A percentile compares a stretch with the other conserved stretches of the same genome.
phyloP scores from a whole-genome alignment of 1,140 invertebrate species.

The Pantala flavescens region DNA sequence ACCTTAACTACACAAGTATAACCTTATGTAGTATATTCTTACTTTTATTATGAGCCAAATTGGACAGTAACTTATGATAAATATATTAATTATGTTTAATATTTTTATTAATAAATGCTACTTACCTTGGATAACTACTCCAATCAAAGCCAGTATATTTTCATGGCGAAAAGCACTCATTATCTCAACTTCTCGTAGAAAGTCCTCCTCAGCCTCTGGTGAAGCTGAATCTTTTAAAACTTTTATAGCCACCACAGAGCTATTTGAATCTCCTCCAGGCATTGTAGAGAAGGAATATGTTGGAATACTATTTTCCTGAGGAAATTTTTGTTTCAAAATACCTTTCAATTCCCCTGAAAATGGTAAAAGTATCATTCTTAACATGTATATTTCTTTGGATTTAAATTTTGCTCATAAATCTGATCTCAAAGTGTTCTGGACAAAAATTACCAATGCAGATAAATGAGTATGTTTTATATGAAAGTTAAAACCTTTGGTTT shows the following conservation, averaged over 20 bases:
- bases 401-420: too few relatives aligned
- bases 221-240: conserved; percentile 70
- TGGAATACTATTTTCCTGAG: neutral
- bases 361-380: conserved; percentile 11
- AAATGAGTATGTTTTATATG: too few relatives aligned
- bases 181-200: conserved; percentile 78
- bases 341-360: conserved; percentile 22
- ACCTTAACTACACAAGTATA: too few relatives aligned
- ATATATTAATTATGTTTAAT: too few relatives aligned
- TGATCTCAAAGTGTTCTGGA: too few relatives aligned
- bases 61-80: too few relatives aligned
- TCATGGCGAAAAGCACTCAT: conserved; percentile 80
- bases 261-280: conserved; percentile 40
- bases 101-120: too few relatives aligned
- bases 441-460: too few relatives aligned
- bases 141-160: conserved; percentile 76
- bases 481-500: too few relatives aligned
- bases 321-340: conserved; percentile 7
- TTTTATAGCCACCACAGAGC: conserved; percentile 63
- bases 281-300: neutral
- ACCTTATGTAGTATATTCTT: too few relatives aligned
- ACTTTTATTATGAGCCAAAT: too few relatives aligned
- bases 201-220: conserved; percentile 73
- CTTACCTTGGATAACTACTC: conserved; percentile 63
- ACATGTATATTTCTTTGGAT: neutral